Conservation (phyloP, 2,113 vertebrate species). For the Salminus brasiliensis region DNA sequence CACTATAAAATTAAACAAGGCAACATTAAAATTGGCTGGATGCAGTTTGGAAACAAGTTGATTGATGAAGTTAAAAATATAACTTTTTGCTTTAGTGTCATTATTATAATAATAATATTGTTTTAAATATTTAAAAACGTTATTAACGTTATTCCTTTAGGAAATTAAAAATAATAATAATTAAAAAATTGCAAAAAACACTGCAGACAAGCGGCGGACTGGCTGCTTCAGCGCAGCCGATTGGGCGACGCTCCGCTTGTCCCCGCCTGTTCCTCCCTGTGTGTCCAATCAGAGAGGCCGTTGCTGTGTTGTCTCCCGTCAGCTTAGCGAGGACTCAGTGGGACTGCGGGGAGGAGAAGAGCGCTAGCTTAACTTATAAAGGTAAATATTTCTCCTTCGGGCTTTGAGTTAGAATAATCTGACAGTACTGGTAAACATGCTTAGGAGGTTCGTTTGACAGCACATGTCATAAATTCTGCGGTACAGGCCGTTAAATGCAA, state of each 20-base stretch:
- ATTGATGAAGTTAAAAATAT: no score
- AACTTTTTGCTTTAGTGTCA: no score
- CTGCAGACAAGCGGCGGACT: not conserved
- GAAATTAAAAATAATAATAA: no score
- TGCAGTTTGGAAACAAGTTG: no score
- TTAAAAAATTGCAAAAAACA: not conserved
- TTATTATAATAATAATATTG: no score
- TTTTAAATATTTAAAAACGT: no score
- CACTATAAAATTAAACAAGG: no score
- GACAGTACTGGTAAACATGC: not conserved
- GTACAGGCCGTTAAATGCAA: no score
- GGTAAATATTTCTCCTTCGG: constrained; percentile 1
- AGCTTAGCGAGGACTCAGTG: constrained; percentile 24
- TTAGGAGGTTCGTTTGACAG: not conserved
- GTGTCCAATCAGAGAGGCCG: constrained; percentile 35
- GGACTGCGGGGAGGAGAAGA: constrained; percentile 18
- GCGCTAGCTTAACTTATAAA: constrained; percentile 21
- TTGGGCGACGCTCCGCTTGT: not conserved
- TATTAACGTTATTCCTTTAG: no score
- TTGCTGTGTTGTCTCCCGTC: constrained; percentile 15
- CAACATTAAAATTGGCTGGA: no score
- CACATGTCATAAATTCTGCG: not conserved
- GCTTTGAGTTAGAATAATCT: not conserved
- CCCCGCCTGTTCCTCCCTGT: not conserved
- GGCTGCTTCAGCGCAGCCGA: not conserved